Evolutionary conservation across 2,113 vertebrate genomes (phyloP), one percentile per base, ranked within the genome.

Genomic region (Oryzias curvinotus): DNA sequence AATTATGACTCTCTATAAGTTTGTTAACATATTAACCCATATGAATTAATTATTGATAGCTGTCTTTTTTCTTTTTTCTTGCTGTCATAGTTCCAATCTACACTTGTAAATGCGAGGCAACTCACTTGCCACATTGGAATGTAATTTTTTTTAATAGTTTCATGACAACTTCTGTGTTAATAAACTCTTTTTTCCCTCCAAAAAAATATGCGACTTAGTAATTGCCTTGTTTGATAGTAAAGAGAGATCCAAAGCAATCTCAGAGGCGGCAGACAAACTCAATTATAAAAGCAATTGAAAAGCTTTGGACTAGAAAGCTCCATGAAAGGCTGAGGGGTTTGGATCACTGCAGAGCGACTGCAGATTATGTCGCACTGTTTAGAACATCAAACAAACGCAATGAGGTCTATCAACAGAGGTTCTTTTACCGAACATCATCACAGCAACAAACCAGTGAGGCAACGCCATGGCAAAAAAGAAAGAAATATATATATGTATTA

Each of bases 201-300:
- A 42, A 50, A 60, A 81, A 84, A 68, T 68, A 58, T 73, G 77
- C 45, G 41, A 76, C 78, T 84, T 79, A 60, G 83, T 88, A 87
- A 87, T 88, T 85, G 80, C 55, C 78, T 85, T 86, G 85, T 87
- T 88, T 86, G 80, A 89, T 85, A 82, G 76, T 70, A 74, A 81
- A 81, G 57, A 83, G 53, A 80, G 78, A 90, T 87, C 81, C 81
- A 85, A 79, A 85, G 84, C 81, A 88, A 84, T 87, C 83, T 75
- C 65, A 82, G 69, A 71, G 79, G 83, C 73, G 64, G 77, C 75
- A 88, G 81, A 88, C 83, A 87, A 82, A 87, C 87, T 82, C 87
- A 86, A 88, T 89, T 87, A 90, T 84, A 85, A 87, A 87, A 86
- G 81, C 87, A 79, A 88, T 82, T 77, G 81, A 78, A 88, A 88